Base-by-base conservation (phyloP, 2,113 vertebrate genomes). In the Zootoca vivipara region DNA sequence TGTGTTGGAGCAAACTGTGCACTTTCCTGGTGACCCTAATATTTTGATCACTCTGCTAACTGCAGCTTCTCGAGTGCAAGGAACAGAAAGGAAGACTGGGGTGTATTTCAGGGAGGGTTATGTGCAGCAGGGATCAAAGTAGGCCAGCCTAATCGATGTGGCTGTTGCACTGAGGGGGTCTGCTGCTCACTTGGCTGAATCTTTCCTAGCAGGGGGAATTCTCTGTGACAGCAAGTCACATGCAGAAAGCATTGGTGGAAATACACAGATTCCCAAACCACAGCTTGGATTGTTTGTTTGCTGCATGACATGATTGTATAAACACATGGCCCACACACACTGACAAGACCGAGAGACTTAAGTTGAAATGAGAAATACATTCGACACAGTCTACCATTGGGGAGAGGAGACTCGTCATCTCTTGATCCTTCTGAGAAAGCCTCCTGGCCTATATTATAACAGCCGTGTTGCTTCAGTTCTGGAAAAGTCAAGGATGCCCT, bases 221-320 rank as follows among this genome's bases (percentile, higher is more conserved):
- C 58, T 77, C n/a, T 1, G 26, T 87, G 28, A 15, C 18, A 42
- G 18, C 77, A 69, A 81, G 3, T 89, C 30, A 30, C 58, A 52
- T 81, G 56, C 38, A 79, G 74, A 83, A 10, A 93, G 70, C 79
- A 89, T 46, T 89, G 72, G 62, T 58, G 52, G 78, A 74, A 33
- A 2, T 83, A 82, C 58, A 82, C 74, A 56, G 64, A 88, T 69
- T 78, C n/a, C 82, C 90, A 90, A 89, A 82, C 81, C 85, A 28
- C 77, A 78, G 83, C 67, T 52, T 67, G 74, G 84, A 38, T n/a
- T 52, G 77, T 89, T 85, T 12, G 2, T 82, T 79, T 93, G 67
- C 92, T 89, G 38, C 58, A 83, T 88, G 85, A 56, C 74, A 4
- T 30, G 40, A 78, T 79, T 92, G 42, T 85, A 82, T 91, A 90